Evolutionary conservation across 2,113 vertebrate species (phyloP), one percentile per base, ranked within the genome.

Genomic region (Pyxicephalus adspersus): DNA sequence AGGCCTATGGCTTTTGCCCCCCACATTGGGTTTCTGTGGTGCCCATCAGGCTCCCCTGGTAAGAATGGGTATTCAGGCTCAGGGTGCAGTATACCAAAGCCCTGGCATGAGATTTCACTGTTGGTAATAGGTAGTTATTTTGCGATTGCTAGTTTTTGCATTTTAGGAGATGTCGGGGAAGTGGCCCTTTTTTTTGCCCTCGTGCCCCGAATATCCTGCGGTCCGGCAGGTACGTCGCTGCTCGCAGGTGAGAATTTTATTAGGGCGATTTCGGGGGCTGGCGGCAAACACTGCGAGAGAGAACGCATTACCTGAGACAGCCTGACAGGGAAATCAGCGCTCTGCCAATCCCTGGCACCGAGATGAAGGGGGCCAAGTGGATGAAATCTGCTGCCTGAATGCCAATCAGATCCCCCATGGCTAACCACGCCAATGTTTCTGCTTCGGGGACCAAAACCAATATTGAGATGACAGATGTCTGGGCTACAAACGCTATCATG

Each of bases 341-440:
- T 57, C 29, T 29, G 64, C 68, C 65, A 58, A 50, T 38, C 18
- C 17, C 50, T 58, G 52, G 76, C 63, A 67, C 54, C 0, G 28
- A 61, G 79, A 72, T 73, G 38, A 73, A 64, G 64, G 60, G 66
- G 54, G 68, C 79, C 79, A 80, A 64, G 45, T 15, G 58, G 28
- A 45, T 22, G 16, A 25, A 11, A 55, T 16, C 17, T 31, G 3
- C 77, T 25, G 57, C 57, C 31, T 71, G 77, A 80, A 81, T 81
- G 68, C 71, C 68, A 81, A 81, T 73, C 68, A 73, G 68, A 73
- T 55, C 23, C 5, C 77, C 51, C 58, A 58, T 22, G 55, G 60
- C 29, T 73, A 58, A 81, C 79, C 71, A 60, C 15, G 68, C 79
- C 64, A 81, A 73, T 73, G 79, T 81, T 73, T 64, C 38, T 64